phyloP scores from a whole-genome alignment of 2,113 vertebrate genomes.

The Clarias batrachus region DNA sequence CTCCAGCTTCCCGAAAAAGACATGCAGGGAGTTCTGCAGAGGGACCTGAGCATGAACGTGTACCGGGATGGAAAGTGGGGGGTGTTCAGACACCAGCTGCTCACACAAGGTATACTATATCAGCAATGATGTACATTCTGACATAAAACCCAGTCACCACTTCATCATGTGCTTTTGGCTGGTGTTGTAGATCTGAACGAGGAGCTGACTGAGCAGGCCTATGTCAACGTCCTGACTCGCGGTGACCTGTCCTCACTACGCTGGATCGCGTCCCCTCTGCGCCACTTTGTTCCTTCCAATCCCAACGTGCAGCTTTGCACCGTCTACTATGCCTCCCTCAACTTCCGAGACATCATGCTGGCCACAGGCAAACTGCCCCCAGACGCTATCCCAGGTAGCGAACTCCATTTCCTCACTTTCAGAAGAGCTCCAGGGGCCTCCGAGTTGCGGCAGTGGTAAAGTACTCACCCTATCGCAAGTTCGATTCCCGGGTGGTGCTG shows the following conservation, averaged over 20 bases:
- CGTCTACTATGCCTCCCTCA: slow-evolving; percentile 89
- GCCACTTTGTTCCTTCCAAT: slow-evolving; percentile 63
- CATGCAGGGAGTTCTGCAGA: slow-evolving; percentile 72
- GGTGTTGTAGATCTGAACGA: slow-evolving; percentile 70
- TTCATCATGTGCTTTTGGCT: not conserved
- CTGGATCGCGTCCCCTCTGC: slow-evolving; percentile 88
- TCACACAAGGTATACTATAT: slow-evolving; percentile 73
- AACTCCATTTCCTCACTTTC: not conserved
- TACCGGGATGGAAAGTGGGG: slow-evolving; percentile 89
- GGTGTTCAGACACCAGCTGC: slow-evolving; percentile 81
- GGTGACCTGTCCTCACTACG: slow-evolving; percentile 91
- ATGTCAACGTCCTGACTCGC: slow-evolving; percentile 85
- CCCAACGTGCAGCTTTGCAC: slow-evolving; percentile 75
- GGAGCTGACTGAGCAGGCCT: slow-evolving; percentile 82
- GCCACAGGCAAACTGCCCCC: slow-evolving; percentile 93
- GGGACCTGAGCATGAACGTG: slow-evolving; percentile 87
- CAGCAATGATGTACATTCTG: not conserved
- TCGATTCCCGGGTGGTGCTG: no score
- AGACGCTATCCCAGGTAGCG: slow-evolving; percentile 90
- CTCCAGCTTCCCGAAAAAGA: slow-evolving; percentile 64
- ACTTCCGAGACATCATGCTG: slow-evolving; percentile 95
- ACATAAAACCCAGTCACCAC: not conserved
- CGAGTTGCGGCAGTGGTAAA: no score
- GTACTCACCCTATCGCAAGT: no score
- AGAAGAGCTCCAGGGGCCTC: not conserved